Percentiles rank a stretch among this genome's conserved stretches.
These are phyloP conservation scores for Drosophila tani DNA, from an alignment of 1,140 invertebrate genomes.

Conservation along the genomic window DNA sequence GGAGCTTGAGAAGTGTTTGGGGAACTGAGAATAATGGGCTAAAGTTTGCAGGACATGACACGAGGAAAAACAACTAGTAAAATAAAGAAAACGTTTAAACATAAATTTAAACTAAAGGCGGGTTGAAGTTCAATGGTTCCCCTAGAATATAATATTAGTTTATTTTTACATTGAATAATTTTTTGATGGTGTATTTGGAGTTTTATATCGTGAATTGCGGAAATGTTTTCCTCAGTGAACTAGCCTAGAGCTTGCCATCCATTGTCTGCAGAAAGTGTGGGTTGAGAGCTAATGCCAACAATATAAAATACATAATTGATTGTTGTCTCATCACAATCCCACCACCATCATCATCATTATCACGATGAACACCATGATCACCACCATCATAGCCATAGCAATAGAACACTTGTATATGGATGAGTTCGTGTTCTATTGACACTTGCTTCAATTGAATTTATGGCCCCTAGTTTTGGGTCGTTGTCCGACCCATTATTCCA, in stretches of 20 bases:
- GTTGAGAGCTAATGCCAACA: constrained; percentile 50
- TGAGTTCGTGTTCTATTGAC: constrained; percentile 69
- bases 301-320: constrained; percentile 69
- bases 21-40: background rate
- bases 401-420: constrained; percentile 41
- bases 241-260: background rate
- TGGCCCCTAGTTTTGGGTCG: constrained; percentile 57
- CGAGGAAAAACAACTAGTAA: background rate
- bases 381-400: constrained; percentile 7
- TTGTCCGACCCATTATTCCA: constrained; percentile 54
- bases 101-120: too few species aligned
- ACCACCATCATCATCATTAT: constrained; percentile 13
- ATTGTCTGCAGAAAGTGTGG: constrained; percentile 27
- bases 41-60: background rate
- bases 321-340: constrained; percentile 29
- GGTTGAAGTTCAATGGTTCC: too few species aligned
- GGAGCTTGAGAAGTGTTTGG: constrained; percentile 17
- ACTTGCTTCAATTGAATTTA: constrained; percentile 72
- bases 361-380: background rate
- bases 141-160: too few species aligned
- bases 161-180: background rate
- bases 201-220: background rate
- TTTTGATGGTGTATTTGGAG: background rate
- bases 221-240: constrained; percentile 17
- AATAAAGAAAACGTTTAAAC: background rate